Percentiles rank a stretch among this genome's conserved stretches.
Evolutionary conservation across 2,888 invertebrate species (phyloP).

Genomic region (Ditula angustiorana): DNA sequence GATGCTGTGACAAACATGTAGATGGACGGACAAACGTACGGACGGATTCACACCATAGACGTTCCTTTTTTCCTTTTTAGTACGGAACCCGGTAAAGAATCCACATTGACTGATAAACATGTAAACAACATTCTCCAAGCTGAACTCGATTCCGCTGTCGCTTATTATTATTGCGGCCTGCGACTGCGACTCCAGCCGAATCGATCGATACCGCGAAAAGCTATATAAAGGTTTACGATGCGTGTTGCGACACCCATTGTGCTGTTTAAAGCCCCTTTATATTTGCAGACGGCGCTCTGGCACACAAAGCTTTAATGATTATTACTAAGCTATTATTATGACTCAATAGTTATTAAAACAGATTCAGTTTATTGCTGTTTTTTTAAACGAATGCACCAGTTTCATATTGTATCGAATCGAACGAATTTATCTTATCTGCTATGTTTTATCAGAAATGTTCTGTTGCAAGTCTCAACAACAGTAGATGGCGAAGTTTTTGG

Average conservation of each 20-base stretch:
- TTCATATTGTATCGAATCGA: too few relatives aligned
- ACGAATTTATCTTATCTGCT: too few relatives aligned
- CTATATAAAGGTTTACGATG: conserved; percentile 69
- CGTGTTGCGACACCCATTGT: conserved; percentile 57
- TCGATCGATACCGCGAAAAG: conserved; percentile 66
- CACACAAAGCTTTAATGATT: conserved; percentile 26
- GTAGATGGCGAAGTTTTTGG: too few relatives aligned
- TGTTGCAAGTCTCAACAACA: too few relatives aligned
- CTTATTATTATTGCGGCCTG: conserved; percentile 3
- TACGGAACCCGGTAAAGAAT: too few relatives aligned
- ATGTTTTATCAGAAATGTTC: neutral
- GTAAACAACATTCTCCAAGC: too few relatives aligned
- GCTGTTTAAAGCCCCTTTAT: conserved; percentile 44
- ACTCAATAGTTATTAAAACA: neutral
- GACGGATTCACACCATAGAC: too few relatives aligned
- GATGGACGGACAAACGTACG: too few relatives aligned
- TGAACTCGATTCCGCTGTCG: conserved; percentile 13
- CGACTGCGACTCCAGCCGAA: conserved; percentile 44
- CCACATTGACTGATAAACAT: too few relatives aligned
- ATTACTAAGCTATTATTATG: conserved; percentile 22
- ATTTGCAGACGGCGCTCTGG: conserved; percentile 46
- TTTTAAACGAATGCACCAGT: neutral
- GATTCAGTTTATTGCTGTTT: neutral
- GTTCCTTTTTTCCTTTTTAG: too few relatives aligned
- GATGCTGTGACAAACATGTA: too few relatives aligned